Base-by-base conservation (phyloP, 2,113 vertebrate genomes). In the Engraulis encrasicolus region DNA sequence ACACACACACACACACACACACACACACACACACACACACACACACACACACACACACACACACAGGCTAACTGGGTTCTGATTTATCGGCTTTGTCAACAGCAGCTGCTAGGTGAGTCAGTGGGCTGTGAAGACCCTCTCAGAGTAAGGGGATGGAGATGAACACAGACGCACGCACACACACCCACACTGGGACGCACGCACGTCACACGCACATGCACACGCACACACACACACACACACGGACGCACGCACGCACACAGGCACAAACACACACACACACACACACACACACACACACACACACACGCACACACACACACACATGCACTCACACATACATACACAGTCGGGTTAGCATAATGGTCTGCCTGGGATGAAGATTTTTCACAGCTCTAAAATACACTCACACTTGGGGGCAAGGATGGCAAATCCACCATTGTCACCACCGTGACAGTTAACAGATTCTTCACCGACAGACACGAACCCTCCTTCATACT, bases 41-140 rank as follows among this genome's bases (percentile, higher is more conserved):
- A 9, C 40, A 45, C 40, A 5, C 40, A 45, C 3, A 45, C 4
- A 9, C 9, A 27, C 58, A 27, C 58, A 66, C 58, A 66, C 58
- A 31, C 20, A 31, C 58, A 66, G 9, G 23, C 2, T 12, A 31
- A 66, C 23, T 31, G 58, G 84, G 17, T 23, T 15, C 36, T 84
- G 83, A 92, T 90, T 89, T 77, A 88, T 89, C 82, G 80, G 37
- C 87, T 87, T 80, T 77, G 86, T 88, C 81, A 82, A 83, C 71
- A 87, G 79, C 88, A 88, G 86, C 86, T 86, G 86, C 83, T 87
- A 66, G 49, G 81, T 38, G 81, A 92, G 40, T 88, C 82, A 87
- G 82, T 81, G 54, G 83, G 71, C 86, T 81, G 34, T 58, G 83
- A 66, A 37, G 80, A 82, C 79, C 81, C 23, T 49, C 84, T 82